Evolutionary conservation across 2,113 vertebrate genomes (phyloP).

Genomic region (Halichoeres trimaculatus): DNA sequence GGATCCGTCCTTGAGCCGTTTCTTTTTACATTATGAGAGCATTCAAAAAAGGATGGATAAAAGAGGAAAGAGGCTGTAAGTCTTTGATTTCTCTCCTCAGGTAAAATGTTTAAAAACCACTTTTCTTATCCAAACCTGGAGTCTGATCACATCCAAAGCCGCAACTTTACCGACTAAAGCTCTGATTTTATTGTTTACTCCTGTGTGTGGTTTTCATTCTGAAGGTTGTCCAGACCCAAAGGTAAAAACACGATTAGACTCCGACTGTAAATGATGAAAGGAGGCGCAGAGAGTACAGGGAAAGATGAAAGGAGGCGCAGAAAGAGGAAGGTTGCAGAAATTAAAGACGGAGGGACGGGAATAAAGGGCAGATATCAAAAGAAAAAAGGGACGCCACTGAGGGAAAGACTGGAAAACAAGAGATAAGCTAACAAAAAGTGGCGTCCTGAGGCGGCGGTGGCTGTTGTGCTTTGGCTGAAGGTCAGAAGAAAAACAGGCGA

Average conservation of each 20-base stretch:
- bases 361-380: conserved; percentile 58
- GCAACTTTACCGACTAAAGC: background rate
- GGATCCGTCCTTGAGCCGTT: background rate
- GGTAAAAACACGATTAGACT: conserved; percentile 58
- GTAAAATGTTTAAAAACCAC: conserved; percentile 7
- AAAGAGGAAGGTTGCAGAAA: conserved; percentile 21
- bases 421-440: conserved; percentile 51
- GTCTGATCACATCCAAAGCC: conserved; percentile 9
- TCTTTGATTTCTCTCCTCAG: conserved; percentile 19
- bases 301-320: conserved; percentile 32
- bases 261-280: conserved; percentile 54
- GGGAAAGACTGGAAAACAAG: conserved; percentile 34
- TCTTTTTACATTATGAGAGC: background rate
- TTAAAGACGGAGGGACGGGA: conserved; percentile 26
- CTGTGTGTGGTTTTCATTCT: conserved; percentile 40
- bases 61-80: background rate
- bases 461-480: conserved; percentile 46
- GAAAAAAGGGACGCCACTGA: conserved; percentile 42
- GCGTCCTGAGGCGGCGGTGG: conserved; percentile 32
- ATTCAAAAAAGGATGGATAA: background rate
- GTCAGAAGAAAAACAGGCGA: conserved; percentile 49
- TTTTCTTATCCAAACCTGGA: background rate
- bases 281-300: background rate
- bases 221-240: conserved; percentile 51
- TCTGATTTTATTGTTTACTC: conserved; percentile 39